Evolutionary conservation across 1,140 invertebrate species (phyloP).

Genomic region (Cydia amplana): DNA sequence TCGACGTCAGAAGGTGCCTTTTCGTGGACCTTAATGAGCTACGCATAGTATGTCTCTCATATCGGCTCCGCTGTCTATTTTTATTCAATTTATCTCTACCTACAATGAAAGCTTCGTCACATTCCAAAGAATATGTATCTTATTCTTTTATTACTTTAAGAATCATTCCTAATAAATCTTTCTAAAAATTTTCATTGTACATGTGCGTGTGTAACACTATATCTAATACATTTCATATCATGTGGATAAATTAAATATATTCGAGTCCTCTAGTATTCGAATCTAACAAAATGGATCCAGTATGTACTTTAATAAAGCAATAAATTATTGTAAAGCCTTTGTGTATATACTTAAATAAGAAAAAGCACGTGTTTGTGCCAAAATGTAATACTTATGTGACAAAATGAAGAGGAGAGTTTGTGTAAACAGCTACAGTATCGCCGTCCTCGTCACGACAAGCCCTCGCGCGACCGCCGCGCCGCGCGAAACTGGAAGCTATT

Average conservation of each 20-base stretch:
- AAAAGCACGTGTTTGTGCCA: conserved; percentile 70
- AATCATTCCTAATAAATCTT: conserved; percentile 63
- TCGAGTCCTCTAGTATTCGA: conserved; percentile 15
- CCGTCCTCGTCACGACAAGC: neutral
- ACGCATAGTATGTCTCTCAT: conserved; percentile 48
- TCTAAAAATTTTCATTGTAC: conserved; percentile 45
- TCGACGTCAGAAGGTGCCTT: conserved; percentile 61
- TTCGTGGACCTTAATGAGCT: conserved; percentile 56
- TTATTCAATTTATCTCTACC: conserved; percentile 41
- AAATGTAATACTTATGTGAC: conserved; percentile 53
- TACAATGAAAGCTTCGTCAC: conserved; percentile 64
- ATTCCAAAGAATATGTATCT: conserved; percentile 73
- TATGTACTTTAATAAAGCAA: conserved; percentile 60
- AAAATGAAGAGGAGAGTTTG: neutral
- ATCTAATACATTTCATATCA: conserved; percentile 31
- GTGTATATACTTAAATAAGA: conserved; percentile 55
- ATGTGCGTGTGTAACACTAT: conserved; percentile 55
- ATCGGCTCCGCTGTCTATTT: conserved; percentile 38
- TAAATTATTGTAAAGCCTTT: conserved; percentile 63
- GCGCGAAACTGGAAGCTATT: neutral
- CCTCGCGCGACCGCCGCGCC: neutral
- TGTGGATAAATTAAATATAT: conserved; percentile 1
- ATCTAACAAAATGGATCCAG: conserved; percentile 33
- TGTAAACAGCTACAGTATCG: neutral
- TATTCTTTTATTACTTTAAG: conserved; percentile 53